Evolutionary conservation across 1,140 invertebrate genomes (phyloP).

Genomic region (Calephelis nemesis): DNA sequence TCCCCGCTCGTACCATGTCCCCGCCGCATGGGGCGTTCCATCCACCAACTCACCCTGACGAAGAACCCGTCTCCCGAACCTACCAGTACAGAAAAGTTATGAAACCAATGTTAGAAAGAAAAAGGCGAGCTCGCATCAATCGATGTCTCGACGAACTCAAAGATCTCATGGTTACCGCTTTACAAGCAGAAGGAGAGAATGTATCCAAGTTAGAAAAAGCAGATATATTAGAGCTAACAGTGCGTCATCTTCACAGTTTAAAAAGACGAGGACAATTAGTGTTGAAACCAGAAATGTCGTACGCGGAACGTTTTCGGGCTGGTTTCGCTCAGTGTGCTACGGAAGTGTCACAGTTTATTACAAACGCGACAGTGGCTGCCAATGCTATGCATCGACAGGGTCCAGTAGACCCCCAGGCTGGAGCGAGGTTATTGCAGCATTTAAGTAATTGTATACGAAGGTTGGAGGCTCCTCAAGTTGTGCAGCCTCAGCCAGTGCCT

Average conservation of each 20-base stretch:
- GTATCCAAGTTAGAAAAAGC: conserved; percentile 98
- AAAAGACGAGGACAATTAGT: conserved; percentile 84
- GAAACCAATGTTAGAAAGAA: conserved; percentile 97
- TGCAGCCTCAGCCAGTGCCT: conserved; percentile 57
- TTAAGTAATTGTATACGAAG: conserved; percentile 87
- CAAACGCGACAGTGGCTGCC: conserved; percentile 85
- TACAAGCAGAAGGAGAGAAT: conserved; percentile 92
- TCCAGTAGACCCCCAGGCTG: conserved; percentile 88
- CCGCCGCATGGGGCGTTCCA: conserved; percentile 72
- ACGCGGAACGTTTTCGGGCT: conserved; percentile 86
- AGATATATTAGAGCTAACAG: conserved; percentile 96
- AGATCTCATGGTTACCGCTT: conserved; percentile 92
- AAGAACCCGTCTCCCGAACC: conserved; percentile 90
- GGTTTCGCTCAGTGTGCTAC: conserved; percentile 95
- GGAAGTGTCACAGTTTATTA: conserved; percentile 89
- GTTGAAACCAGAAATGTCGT: conserved; percentile 86
- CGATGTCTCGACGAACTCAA: conserved; percentile 95
- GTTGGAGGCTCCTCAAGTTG: conserved; percentile 57
- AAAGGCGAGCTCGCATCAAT: conserved; percentile 95
- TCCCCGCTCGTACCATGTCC: conserved; percentile 67
- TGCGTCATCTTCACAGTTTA: conserved; percentile 89
- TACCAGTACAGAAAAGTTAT: conserved; percentile 95
- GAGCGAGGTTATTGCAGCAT: conserved; percentile 91
- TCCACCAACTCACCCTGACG: conserved; percentile 72
- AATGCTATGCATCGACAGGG: conserved; percentile 83